phyloP scores from a whole-genome alignment of 2,113 vertebrate species.

The Ctenomys sociabilis region DNA sequence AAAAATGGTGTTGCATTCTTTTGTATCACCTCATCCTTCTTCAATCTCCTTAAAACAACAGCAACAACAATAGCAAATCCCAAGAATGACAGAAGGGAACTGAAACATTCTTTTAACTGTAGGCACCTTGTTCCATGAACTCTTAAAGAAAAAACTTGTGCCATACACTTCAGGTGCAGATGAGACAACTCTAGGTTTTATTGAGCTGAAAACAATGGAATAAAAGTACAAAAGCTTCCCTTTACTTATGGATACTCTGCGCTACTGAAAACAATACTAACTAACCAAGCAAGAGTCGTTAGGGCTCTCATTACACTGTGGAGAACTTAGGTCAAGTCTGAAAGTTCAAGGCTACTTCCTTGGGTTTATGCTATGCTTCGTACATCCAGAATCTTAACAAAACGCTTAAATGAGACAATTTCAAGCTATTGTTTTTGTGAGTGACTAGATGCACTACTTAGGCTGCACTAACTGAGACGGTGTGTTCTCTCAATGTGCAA shows the following conservation, averaged over 20 bases:
- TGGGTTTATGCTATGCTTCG: conserved; percentile 15
- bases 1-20: conserved; percentile 66
- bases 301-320: conserved; percentile 23
- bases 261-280: conserved; percentile 18
- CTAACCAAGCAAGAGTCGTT: neutral
- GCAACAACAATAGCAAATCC: conserved; percentile 33
- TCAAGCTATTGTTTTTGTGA: conserved; percentile 79
- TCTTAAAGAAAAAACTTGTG: conserved; percentile 81
- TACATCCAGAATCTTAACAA: conserved; percentile 32
- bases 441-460: conserved; percentile 70
- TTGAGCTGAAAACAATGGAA: conserved; percentile 38
- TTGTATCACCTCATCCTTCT: conserved; percentile 59
- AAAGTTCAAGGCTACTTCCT: conserved; percentile 55
- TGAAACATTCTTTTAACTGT: conserved; percentile 80
- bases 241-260: conserved; percentile 31
- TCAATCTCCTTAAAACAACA: conserved; percentile 67
- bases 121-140: conserved; percentile 79
- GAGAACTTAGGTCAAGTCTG: conserved; percentile 47
- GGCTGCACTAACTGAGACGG: conserved; percentile 68
- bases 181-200: conserved; percentile 68
- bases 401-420: conserved; percentile 69
- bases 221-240: conserved; percentile 44
- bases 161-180: conserved; percentile 74
- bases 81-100: conserved; percentile 76
- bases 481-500: conserved; percentile 65